phyloP scores from a whole-genome alignment of 2,113 vertebrate species.

The Macquaria ambigua region DNA sequence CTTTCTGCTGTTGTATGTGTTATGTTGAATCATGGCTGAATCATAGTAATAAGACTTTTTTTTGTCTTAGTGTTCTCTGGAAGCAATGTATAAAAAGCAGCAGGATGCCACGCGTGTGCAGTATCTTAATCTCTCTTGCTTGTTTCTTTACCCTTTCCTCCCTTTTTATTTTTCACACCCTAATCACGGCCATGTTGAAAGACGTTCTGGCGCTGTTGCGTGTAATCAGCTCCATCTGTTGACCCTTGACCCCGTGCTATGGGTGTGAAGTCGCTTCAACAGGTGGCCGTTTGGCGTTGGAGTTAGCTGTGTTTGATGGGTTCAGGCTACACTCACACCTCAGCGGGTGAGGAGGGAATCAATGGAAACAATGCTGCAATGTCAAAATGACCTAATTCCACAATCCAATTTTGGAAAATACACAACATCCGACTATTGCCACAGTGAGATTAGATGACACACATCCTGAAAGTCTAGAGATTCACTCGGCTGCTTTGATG shows the following conservation, averaged over 20 bases:
- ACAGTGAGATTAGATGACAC: not conserved
- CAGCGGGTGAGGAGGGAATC: not conserved
- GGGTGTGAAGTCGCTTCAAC: conserved; percentile 43
- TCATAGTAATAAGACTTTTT: not conserved
- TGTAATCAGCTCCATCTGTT: conserved; percentile 41
- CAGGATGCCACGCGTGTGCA: not conserved
- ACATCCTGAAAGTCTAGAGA: conserved; percentile 23
- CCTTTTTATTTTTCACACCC: not conserved
- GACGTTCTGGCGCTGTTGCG: not conserved
- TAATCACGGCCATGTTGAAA: not conserved
- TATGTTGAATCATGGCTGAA: not conserved
- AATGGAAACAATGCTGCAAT: not conserved
- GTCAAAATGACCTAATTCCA: conserved; percentile 24
- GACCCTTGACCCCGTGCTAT: conserved; percentile 29
- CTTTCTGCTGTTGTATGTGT: not conserved
- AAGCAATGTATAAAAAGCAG: not conserved
- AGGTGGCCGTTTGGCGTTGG: conserved; percentile 38
- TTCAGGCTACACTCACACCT: not conserved
- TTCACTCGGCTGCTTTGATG: conserved; percentile 30
- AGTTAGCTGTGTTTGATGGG: not conserved
- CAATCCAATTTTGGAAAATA: not conserved
- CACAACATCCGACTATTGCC: not conserved
- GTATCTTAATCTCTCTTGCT: not conserved
- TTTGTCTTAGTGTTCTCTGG: not conserved
- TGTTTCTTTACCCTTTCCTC: not conserved